These are phyloP conservation scores for Chanos chanos DNA, from an alignment of 2,797 vertebrate species.

Conservation along the genomic window DNA sequence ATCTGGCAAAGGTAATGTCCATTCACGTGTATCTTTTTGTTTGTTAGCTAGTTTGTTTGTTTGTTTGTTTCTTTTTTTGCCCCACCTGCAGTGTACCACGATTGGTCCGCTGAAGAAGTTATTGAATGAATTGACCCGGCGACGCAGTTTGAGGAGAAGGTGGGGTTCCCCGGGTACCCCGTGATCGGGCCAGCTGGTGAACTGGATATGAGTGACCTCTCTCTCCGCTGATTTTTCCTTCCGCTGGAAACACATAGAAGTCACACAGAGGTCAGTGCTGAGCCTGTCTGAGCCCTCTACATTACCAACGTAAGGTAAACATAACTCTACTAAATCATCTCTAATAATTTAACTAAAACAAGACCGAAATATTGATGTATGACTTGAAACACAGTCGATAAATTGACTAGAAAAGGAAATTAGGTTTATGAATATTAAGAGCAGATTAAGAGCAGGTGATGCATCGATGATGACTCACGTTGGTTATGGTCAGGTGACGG, in stretches of 20 bases:
- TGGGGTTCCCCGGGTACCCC: slow-evolving; percentile 89
- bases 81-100: slow-evolving; percentile 92
- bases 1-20: no score
- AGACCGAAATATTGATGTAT: no score
- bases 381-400: no score
- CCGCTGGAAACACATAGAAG: slow-evolving; percentile 61
- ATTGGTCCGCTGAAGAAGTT: slow-evolving; percentile 95
- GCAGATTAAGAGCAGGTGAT: background rate
- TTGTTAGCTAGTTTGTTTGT: background rate
- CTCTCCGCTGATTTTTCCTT: slow-evolving; percentile 80
- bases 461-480: slow-evolving; percentile 56
- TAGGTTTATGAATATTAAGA: background rate
- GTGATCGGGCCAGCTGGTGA: slow-evolving; percentile 96
- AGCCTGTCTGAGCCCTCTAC: no score
- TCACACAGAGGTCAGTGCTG: slow-evolving; percentile 26
- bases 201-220: slow-evolving; percentile 94
- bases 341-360: no score
- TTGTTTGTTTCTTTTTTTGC: no score
- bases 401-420: background rate
- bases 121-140: slow-evolving; percentile 90
- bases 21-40: background rate
- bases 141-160: slow-evolving; percentile 87
- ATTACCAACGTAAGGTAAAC: no score
- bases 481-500: slow-evolving; percentile 79
- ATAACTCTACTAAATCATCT: no score